Evolutionary conservation across 2,888 invertebrate genomes (phyloP).

Genomic region (Oxycera nigricornis): DNA sequence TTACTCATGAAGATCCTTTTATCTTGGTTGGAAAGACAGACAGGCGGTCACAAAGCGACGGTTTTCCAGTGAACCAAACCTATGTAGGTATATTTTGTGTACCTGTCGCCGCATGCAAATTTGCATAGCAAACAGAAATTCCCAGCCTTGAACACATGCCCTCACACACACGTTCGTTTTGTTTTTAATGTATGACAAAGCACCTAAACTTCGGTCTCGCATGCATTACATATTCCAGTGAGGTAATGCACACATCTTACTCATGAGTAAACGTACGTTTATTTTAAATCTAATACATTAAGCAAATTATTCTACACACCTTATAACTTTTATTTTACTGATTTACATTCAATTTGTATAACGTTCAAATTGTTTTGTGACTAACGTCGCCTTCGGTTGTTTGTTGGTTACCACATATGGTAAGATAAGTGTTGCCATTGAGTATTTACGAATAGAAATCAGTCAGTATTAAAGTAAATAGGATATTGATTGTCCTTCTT

Average conservation of each 20-base stretch:
- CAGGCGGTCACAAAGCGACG: neutral
- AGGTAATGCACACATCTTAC: slow-evolving; percentile 25
- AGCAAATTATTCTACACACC: slow-evolving; percentile 18
- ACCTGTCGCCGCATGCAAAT: slow-evolving; percentile 18
- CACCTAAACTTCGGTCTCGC: neutral
- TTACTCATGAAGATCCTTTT: neutral
- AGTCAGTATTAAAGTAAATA: too few relatives aligned
- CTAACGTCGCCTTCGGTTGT: slow-evolving; percentile 18
- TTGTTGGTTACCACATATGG: neutral
- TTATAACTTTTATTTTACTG: slow-evolving; percentile 24
- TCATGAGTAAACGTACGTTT: slow-evolving; percentile 9
- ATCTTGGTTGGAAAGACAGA: neutral
- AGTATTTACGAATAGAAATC: too few relatives aligned
- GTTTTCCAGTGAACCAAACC: neutral
- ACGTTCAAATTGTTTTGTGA: slow-evolving; percentile 15
- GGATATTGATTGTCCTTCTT: too few relatives aligned
- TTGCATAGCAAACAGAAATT: slow-evolving; percentile 6
- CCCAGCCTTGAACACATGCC: slow-evolving; percentile 5
- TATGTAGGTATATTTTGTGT: neutral
- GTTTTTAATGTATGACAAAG: slow-evolving; percentile 14
- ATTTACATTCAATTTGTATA: slow-evolving; percentile 21
- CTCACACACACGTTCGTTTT: neutral
- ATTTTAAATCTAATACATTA: slow-evolving; percentile 22
- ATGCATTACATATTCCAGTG: slow-evolving; percentile 20
- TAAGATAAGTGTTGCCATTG: neutral